These are phyloP conservation scores for Acipenser ruthenus DNA, from an alignment of 2,797 vertebrate genomes.

Conservation along the genomic window DNA sequence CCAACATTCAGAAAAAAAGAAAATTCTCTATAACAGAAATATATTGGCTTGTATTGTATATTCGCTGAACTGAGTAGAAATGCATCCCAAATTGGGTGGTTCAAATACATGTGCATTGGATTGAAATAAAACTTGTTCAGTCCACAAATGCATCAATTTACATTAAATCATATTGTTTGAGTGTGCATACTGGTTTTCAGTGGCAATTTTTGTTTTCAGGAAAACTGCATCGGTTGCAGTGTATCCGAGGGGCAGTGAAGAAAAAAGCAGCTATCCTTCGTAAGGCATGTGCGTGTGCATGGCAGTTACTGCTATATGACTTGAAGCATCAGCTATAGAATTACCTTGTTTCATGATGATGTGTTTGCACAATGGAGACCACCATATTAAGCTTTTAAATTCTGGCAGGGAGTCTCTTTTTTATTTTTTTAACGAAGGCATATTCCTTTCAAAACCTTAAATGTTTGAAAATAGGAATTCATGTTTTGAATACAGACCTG, in stretches of 20 bases:
- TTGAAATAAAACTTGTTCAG: too few species aligned
- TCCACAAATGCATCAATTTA: too few species aligned
- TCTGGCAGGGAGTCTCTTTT: too few species aligned
- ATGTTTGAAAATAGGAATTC: constrained; percentile 19
- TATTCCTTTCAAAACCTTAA: constrained; percentile 7
- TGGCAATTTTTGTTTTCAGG: constrained; percentile 55
- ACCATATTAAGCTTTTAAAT: too few species aligned
- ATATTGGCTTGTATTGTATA: too few species aligned
- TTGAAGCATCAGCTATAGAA: constrained; percentile 19
- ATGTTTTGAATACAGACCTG: constrained; percentile 27
- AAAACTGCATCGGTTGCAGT: constrained; percentile 59
- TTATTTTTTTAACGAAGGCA: constrained; percentile 1
- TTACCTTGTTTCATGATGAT: too few species aligned
- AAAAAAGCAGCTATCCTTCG: constrained; percentile 66
- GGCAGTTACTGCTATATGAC: constrained; percentile 32
- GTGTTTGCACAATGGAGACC: too few species aligned
- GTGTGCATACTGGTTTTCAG: constrained; percentile 33
- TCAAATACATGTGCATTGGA: too few species aligned
- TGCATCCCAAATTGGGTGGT: too few species aligned
- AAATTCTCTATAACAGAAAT: too few species aligned
- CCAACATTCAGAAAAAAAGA: too few species aligned
- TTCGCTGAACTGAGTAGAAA: too few species aligned
- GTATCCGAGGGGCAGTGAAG: constrained; percentile 62
- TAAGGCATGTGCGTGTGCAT: constrained; percentile 66
- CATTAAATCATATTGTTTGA: constrained; percentile 14